These are phyloP conservation scores for Spheniscus humboldti DNA, from an alignment of 2,797 vertebrate species.

Conservation along the genomic window DNA sequence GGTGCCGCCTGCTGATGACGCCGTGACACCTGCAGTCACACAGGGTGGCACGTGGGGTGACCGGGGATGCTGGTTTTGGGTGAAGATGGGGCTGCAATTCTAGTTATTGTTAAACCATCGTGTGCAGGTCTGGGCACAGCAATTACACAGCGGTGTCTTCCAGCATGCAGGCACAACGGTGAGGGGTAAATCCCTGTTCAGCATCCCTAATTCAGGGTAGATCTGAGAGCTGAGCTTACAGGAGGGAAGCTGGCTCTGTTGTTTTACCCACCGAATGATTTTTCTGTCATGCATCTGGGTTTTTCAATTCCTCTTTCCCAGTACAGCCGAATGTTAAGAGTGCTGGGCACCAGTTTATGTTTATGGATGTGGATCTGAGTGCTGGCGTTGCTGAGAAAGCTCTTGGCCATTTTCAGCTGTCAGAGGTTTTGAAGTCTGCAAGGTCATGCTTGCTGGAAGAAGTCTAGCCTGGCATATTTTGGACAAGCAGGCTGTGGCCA, in stretches of 20 bases:
- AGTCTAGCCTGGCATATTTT: background rate
- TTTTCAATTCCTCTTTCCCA: background rate
- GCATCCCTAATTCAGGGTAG: background rate
- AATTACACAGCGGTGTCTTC: background rate
- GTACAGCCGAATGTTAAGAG: background rate
- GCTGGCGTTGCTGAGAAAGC: background rate
- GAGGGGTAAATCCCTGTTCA: background rate
- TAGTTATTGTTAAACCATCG: fast-evolving
- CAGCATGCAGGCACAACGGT: fast-evolving
- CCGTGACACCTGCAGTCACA: fast-evolving
- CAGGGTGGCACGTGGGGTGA: fast-evolving
- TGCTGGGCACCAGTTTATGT: background rate
- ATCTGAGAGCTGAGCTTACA: background rate
- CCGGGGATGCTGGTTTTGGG: background rate
- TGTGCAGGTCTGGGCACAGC: fast-evolving
- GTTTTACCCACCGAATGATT: background rate
- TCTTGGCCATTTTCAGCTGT: background rate
- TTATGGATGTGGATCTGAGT: background rate
- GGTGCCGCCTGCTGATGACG: fast-evolving
- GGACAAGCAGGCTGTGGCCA: background rate
- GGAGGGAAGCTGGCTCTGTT: background rate
- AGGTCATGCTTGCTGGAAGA: background rate
- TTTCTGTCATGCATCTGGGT: background rate
- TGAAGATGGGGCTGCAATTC: background rate
- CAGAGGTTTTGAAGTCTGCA: background rate